Evolutionary conservation across 2,888 invertebrate species (phyloP), one percentile per base, ranked within the genome.

Genomic region (Archips crataeganus): DNA sequence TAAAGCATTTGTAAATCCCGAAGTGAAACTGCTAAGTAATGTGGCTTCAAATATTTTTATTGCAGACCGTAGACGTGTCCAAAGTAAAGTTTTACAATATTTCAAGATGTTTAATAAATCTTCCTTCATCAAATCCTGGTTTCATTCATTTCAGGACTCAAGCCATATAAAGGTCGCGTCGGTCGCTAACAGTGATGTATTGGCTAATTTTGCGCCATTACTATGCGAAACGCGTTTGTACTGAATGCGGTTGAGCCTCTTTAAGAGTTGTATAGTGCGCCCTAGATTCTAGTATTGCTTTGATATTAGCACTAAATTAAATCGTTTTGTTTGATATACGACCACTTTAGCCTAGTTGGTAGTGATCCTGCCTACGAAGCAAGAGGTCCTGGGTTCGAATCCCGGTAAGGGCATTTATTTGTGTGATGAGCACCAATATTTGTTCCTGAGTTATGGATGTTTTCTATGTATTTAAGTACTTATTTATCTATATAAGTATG

Each of bases 101-200:
- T 11, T 47, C 5, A n/a, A 49, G 13, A 49, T 49, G 32, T 32
- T 23, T 57, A 23, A 32, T 11, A 23, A 57, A 57, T 11, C 32
- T 23, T 23, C 13, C 63, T 10, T 47, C 32, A 32, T 63, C 23
- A 47, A 32, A 8, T 32, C 23, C n/a, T 63, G 32, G 13, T 62
- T 45, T 49, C 47, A 47, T 64, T 49, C 47, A 64, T 60, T 60
- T 60, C 39, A 61, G 61, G n/a, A 34, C 51, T 51, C 51, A 36
- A 63, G 63, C 32, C 34, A 34, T 64, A 64, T 65, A 32, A 65
- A 65, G 65, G 65, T 49, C 49, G 47, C 65, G 47, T 36, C 11
- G 51, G n/a, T 15, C 63, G 65, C 36, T 65, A 65, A 65, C 65
- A 51, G 65, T 36, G 49, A 65, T 36, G 36, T 65, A 65, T 65